Base-by-base conservation (phyloP, 2,797 vertebrate genomes). In the Monodelphis domestica region DNA sequence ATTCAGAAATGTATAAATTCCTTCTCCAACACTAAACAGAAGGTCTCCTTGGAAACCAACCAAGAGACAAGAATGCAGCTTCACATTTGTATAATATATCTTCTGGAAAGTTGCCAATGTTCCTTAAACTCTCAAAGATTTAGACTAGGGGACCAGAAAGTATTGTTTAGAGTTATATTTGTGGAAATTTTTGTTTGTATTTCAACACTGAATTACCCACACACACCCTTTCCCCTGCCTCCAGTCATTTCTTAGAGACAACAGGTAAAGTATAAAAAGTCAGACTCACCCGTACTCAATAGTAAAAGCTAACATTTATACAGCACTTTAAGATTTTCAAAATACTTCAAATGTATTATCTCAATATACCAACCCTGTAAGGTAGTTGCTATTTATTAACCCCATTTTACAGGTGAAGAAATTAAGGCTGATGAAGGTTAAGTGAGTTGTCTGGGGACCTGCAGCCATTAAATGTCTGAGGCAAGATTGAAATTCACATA, bases 1-100 rank as follows among this genome's bases (percentile, higher is more conserved):
- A 95, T 94, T 94, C 38, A 90, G 90, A 97, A 96, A 94, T 87
- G 28, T 10, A 54, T 50, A 90, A 95, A 26, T 92, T 57, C 30
- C 88, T 91, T 78, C 52, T 51, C 93, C 93, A 95, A 89, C 2
- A 84, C 26, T 52, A 57, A 93, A 70, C 91, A 6, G n/a, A 1
- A 3, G 50, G 59, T 54, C 21, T 94, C 29, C 17, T 59, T 87
- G 89, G 55, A 95, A 96, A 89, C 21, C 14, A 92, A 51, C 52
- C 24, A 88, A 11, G 1, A 51, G 29, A 91, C 96, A 91, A 84
- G 63, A 5, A 93, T 54, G 24, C 38, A 5, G 1, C 3, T 96
- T 92, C 91, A 2, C 26, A 5, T 78, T 94, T 95, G 56, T 78
- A 88, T 95, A 88, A 84, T 26, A 50, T 15, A 87, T 12, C 87